phyloP scores from a whole-genome alignment of 2,797 vertebrate genomes.

The Sus cebifrons region DNA sequence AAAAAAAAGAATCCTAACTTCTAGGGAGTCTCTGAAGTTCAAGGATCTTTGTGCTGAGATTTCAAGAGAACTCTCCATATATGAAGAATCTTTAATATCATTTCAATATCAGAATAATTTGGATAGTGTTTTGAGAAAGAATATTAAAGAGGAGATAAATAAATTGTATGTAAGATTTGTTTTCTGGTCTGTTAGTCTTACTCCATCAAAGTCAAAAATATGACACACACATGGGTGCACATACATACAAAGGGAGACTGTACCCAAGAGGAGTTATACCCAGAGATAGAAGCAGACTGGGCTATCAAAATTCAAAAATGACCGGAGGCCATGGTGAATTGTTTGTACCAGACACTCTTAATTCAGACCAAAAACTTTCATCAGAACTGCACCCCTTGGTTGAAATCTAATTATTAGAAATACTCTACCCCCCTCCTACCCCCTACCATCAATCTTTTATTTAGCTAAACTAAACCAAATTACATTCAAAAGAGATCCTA shows the following conservation, averaged over 20 bases:
- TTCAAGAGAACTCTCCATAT: not conserved
- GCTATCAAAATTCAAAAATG: not conserved
- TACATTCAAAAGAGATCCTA: conserved; percentile 54
- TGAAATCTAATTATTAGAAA: conserved; percentile 65
- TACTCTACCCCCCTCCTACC: not conserved
- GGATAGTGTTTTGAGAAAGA: conserved; percentile 2
- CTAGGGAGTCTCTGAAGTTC: not conserved
- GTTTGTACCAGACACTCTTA: not conserved
- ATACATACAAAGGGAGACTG: not conserved
- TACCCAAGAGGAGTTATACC: not conserved
- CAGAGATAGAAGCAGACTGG: not conserved
- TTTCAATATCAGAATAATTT: not conserved
- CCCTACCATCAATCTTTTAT: conserved; percentile 54
- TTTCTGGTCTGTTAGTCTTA: not conserved
- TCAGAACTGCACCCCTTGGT: not conserved
- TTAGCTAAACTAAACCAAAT: conserved; percentile 75
- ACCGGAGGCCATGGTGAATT: not conserved
- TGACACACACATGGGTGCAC: not conserved
- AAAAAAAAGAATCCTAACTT: not conserved
- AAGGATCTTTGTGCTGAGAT: not conserved
- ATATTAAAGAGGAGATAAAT: not conserved
- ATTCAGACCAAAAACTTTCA: conserved; percentile 52
- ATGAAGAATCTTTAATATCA: not conserved
- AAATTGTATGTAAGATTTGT: not conserved
- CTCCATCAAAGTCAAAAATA: not conserved